Percentiles rank a stretch among this genome's conserved stretches.
Conservation (phyloP, 1,140 invertebrate species). For the Chironomus tepperi region DNA sequence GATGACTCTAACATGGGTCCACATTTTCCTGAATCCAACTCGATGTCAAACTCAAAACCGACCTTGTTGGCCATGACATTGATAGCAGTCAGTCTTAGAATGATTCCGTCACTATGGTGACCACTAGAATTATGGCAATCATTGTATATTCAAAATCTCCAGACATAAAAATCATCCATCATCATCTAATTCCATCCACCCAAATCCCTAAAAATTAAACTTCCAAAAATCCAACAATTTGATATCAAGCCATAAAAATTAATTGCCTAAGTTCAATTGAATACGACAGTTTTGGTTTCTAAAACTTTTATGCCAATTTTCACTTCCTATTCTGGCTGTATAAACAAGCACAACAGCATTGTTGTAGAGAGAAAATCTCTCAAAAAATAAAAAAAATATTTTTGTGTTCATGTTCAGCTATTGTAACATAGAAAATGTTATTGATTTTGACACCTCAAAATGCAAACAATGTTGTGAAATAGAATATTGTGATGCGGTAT, state of each 20-base stretch:
- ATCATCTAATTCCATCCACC: no score
- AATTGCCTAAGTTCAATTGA: neutral
- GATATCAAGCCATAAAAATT: neutral
- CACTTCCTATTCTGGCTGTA: neutral
- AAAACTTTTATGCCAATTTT: neutral
- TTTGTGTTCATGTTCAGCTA: neutral
- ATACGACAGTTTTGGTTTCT: neutral
- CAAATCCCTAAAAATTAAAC: no score
- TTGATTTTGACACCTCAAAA: slow-evolving; percentile 20
- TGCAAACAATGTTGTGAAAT: neutral
- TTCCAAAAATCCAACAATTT: neutral
- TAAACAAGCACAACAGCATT: neutral
- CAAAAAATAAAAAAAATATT: no score
- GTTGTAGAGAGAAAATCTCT: neutral
- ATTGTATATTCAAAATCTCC: no score
- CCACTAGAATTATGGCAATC: no score
- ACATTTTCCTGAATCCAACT: no score
- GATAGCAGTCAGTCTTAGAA: no score
- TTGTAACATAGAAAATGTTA: neutral
- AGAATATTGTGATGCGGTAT: neutral
- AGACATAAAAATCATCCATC: no score
- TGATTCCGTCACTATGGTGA: no score
- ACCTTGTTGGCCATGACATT: no score
- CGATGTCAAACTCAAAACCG: no score
- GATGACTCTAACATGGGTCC: no score